These are phyloP conservation scores for Cheilinus undulatus DNA, from an alignment of 2,113 vertebrate genomes.

Conservation along the genomic window DNA sequence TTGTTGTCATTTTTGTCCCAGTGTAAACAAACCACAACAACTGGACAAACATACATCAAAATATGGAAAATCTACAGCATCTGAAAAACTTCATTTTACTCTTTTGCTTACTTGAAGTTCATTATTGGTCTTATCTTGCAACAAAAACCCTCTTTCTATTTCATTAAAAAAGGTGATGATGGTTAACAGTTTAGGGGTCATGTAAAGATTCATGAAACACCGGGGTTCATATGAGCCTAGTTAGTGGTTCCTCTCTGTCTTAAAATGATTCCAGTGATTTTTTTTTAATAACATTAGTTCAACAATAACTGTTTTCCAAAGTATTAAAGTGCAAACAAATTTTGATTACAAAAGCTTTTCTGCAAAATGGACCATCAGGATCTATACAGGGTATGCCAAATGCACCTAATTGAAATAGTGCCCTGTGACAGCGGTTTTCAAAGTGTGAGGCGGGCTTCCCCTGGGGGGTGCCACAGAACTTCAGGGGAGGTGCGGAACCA, in stretches of 20 bases:
- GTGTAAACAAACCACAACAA: too few species aligned
- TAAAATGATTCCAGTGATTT: background rate
- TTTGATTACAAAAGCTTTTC: background rate
- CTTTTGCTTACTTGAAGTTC: background rate
- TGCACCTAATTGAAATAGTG: background rate
- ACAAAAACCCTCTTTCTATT: background rate
- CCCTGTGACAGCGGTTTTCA: too few species aligned
- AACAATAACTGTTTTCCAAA: background rate
- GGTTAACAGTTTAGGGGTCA: background rate
- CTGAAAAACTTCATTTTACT: background rate
- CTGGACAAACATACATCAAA: too few species aligned
- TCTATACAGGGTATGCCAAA: background rate
- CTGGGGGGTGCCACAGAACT: too few species aligned
- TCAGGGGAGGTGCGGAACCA: too few species aligned
- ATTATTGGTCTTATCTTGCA: background rate
- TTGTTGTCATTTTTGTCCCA: too few species aligned
- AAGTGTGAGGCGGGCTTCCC: too few species aligned
- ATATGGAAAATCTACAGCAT: too few species aligned
- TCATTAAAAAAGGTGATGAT: background rate
- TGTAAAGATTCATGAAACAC: background rate
- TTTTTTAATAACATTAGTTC: background rate
- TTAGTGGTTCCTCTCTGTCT: background rate
- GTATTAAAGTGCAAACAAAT: conserved; percentile 3
- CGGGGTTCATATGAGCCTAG: background rate
- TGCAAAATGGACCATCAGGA: background rate